These are phyloP conservation scores for Psittacula echo DNA, from an alignment of 2,797 vertebrate genomes.

Conservation along the genomic window DNA sequence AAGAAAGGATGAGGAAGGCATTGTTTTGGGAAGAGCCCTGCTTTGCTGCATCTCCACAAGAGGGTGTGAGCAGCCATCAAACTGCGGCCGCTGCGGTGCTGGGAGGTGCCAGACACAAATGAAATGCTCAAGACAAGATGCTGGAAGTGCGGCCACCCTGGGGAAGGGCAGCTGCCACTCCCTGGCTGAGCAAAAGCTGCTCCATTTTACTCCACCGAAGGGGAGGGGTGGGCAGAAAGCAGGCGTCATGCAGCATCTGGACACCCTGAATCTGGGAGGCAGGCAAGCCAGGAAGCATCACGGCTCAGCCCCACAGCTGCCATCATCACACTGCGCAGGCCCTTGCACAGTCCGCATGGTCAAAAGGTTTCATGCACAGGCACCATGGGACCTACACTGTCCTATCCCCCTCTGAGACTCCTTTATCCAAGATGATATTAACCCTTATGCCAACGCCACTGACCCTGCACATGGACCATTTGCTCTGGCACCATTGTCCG, in stretches of 20 bases:
- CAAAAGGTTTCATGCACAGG: background rate
- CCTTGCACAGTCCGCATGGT: too few species aligned
- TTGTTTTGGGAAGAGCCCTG: background rate
- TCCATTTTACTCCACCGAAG: background rate
- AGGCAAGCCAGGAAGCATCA: rapidly evolving
- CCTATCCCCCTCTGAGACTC: background rate
- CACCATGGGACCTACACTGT: rapidly evolving
- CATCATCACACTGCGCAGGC: rapidly evolving
- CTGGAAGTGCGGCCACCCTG: background rate
- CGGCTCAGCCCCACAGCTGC: background rate
- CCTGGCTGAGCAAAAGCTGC: background rate
- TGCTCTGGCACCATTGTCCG: background rate
- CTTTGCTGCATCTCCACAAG: constrained; percentile 44
- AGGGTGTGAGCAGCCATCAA: constrained; percentile 27
- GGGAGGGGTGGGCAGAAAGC: rapidly evolving
- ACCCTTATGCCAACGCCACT: background rate
- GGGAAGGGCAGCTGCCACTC: background rate
- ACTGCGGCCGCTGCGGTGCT: rapidly evolving
- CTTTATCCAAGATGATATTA: background rate
- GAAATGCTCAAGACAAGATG: background rate
- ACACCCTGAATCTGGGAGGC: background rate
- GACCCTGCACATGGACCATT: rapidly evolving
- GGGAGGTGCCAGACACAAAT: background rate
- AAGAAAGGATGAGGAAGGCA: rapidly evolving
- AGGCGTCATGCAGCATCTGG: rapidly evolving